Evolutionary conservation across 1,140 invertebrate species (phyloP), one percentile per base, ranked within the genome.

Genomic region (Chironomus tepperi): DNA sequence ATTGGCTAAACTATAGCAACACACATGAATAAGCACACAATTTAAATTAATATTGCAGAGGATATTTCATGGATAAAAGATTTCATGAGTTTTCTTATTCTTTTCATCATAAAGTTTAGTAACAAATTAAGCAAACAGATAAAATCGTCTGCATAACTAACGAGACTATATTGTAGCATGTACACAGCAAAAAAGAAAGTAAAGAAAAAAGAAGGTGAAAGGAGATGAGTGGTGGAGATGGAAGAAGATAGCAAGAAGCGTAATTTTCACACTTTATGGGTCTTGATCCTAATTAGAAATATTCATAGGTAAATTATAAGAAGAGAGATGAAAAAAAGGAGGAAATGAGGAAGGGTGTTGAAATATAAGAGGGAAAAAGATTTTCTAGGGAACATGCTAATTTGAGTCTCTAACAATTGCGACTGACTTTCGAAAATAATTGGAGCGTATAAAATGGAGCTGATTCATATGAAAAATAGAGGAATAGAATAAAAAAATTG

Each of bases 251-350:
- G 12, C 12, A 57, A 57, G 47, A 57, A 57, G 47, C 47, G 47
- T 57, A 12, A 57, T 57, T 57, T 57, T 57, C 47, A 57, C 47
- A 57, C 47, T 57, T 57, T 57, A 57, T 57, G 47, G 47, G 47
- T 57, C 47, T 57, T 57, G 47, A 57, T 57, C 10, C 47, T 57
- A 57, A 57, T 57, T 57, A 57, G 47, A 57, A 57, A 57, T 57
- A 57, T 57, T 57, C 24, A 34, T 34, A 34, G 24, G 24, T 34
- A 34, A 34, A n/a, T n/a, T n/a, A n/a, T n/a, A n/a, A n/a, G n/a
- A n/a, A n/a, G n/a, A n/a, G n/a, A 34, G 24, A 34, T n/a, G 24
- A 34, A 34, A 34, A 34, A 34, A 34, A 34, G 24, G 5, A 34
- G 24, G 24, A 34, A 34, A 5, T 34, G 5, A 2, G 24, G 24